phyloP scores from a whole-genome alignment of 2,797 vertebrate species.

The Pteropus rufus region DNA sequence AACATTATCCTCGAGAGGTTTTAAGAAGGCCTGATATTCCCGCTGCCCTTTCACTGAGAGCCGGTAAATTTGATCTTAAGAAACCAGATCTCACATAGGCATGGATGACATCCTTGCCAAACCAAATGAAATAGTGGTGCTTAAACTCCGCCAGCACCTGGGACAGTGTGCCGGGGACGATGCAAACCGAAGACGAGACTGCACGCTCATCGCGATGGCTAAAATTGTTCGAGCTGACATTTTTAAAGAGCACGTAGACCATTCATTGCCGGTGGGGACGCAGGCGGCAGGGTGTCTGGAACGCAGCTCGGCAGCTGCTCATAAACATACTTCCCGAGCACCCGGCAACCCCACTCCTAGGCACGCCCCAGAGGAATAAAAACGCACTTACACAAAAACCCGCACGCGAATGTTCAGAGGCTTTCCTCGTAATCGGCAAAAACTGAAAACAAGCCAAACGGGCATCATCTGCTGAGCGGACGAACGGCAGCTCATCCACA shows the following conservation, averaged over 20 bases:
- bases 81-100: not conserved
- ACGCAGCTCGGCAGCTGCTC: not conserved
- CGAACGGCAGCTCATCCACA: not conserved
- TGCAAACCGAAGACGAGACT: not conserved
- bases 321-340: not conserved
- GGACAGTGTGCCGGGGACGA: not conserved
- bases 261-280: not conserved
- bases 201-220: not conserved
- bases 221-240: not conserved
- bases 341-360: not conserved
- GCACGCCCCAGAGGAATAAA: not conserved
- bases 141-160: not conserved
- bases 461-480: not conserved
- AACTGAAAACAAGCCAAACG: not conserved
- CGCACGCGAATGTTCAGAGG: not conserved
- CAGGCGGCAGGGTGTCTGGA: not conserved
- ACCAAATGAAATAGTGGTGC: not conserved
- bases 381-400: not conserved
- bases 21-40: not conserved
- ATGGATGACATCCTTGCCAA: not conserved
- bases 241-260: not conserved
- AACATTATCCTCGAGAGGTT: not conserved
- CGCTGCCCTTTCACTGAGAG: not conserved
- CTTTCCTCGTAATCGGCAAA: not conserved
- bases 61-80: no score